These are phyloP conservation scores for Chitala chitala DNA, from an alignment of 2,113 vertebrate genomes.

Conservation along the genomic window DNA sequence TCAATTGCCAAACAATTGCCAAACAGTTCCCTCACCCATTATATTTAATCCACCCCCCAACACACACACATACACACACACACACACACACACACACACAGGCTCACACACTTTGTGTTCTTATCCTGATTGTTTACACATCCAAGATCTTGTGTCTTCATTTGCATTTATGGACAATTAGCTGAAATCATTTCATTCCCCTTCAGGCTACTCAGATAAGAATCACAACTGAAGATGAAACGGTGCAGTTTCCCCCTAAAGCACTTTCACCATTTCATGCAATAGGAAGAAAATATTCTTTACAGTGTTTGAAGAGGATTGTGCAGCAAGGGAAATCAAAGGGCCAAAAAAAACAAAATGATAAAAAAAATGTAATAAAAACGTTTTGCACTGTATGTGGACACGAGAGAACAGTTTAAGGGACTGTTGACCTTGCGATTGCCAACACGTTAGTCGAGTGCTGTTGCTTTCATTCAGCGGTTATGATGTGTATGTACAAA, in stretches of 20 bases:
- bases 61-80: too few species aligned
- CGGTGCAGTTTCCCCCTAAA: not conserved
- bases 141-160: slow-evolving; percentile 58
- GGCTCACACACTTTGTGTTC: not conserved
- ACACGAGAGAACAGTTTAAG: slow-evolving; percentile 1
- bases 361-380: slow-evolving; percentile 21
- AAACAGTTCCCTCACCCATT: slow-evolving; percentile 4
- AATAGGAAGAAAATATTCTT: not conserved
- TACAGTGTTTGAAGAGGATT: not conserved
- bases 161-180: slow-evolving; percentile 73
- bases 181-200: slow-evolving; percentile 42
- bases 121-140: not conserved
- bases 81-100: too few species aligned
- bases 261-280: not conserved
- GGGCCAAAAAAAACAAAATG: slow-evolving; percentile 17
- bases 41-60: slow-evolving; percentile 24
- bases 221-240: not conserved
- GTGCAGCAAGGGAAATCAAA: slow-evolving; percentile 25
- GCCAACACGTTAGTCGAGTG: not conserved
- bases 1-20: too few species aligned
- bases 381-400: slow-evolving; percentile 5
- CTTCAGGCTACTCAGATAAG: slow-evolving; percentile 52
- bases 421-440: not conserved
- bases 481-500: slow-evolving; percentile 47
- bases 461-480: slow-evolving; percentile 33